Base-by-base conservation (phyloP, 2,888 invertebrate genomes). In the Cephonodes hylas region DNA sequence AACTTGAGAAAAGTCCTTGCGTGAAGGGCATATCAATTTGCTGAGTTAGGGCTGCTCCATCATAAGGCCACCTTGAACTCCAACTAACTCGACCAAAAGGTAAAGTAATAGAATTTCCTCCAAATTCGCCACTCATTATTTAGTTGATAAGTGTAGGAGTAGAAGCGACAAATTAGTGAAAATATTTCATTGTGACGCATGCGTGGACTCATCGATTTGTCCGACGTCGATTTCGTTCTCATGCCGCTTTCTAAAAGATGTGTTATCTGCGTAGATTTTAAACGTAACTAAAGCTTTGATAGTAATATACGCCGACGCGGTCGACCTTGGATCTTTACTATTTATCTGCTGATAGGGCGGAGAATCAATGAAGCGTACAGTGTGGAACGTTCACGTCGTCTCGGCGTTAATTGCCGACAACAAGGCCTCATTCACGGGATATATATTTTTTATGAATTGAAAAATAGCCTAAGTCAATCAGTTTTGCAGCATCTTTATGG, bases 151-250 rank as follows among this genome's bases (percentile, higher is more conserved):
- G 22, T 38, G 48, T 13, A 60, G 18, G 25, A 22, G 23, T 22
- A 10, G n/a, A 10, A 60, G 15, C 31, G 25, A 31, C 0, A 27
- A 18, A 27, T 73, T 64, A 65, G 64, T 65, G 67, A 76, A 79
- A 77, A 79, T 75, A 68, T 71, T 76, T 72, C 65, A 75, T 75
- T 67, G 69, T 79, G 84, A 89, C 92, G 92, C 92, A 92, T 91
- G 92, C 92, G 92, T 86, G 80, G 71, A 84, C 79, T 75, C 71
- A 91, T 92, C 88, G 91, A 91, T 92, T 86, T 75, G 74, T 78
- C 72, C 78, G 77, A 72, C 73, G 81, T 79, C 79, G 84, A 85
- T 84, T 84, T 79, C 76, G 72, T 79, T 78, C 76, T 76, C 75
- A 66, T 66, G 69, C 70, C 71, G 69, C 73, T 79, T 71, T 75